Conservation (phyloP, 2,113 vertebrate species). For the Chaenocephalus aceratus region DNA sequence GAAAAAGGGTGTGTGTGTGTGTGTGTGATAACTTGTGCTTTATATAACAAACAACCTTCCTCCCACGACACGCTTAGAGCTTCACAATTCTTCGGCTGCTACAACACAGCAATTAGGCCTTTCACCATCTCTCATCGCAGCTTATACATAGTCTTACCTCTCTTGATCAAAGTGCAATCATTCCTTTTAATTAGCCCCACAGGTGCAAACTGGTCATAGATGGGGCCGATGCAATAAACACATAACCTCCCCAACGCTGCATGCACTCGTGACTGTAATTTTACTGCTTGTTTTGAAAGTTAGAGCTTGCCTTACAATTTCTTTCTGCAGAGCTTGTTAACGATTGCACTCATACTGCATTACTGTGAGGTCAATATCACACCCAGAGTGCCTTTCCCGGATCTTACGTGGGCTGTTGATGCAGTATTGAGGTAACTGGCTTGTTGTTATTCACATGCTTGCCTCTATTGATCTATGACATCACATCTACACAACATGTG, state of each 20-base stretch:
- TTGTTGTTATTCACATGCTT: slow-evolving; percentile 16
- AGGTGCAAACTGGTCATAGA: slow-evolving; percentile 47
- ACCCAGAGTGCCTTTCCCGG: slow-evolving; percentile 13
- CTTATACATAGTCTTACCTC: slow-evolving; percentile 32
- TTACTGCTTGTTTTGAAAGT: slow-evolving; percentile 33
- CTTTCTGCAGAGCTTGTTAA: slow-evolving; percentile 24
- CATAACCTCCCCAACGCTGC: background rate
- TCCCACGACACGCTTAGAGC: slow-evolving; percentile 24
- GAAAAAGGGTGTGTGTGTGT: too few species aligned
- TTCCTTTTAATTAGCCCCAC: slow-evolving; percentile 71
- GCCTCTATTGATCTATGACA: slow-evolving; percentile 13
- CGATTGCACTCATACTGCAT: slow-evolving; percentile 25
- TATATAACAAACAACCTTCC: slow-evolving; percentile 10
- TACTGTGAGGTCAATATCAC: slow-evolving; percentile 21
- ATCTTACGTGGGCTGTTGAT: slow-evolving; percentile 4
- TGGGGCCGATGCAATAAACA: slow-evolving; percentile 46
- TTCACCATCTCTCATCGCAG: slow-evolving; percentile 32
- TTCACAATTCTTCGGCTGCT: slow-evolving; percentile 5
- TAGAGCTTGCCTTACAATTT: slow-evolving; percentile 10
- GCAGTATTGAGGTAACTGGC: slow-evolving; percentile 15
- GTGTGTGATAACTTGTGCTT: background rate
- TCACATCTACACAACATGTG: background rate
- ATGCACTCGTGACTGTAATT: slow-evolving; percentile 25
- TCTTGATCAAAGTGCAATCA: slow-evolving; percentile 64
- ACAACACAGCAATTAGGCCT: slow-evolving; percentile 28